Evolutionary conservation across 2,888 invertebrate genomes (phyloP).

Genomic region (Caenorhabditis sp.): DNA sequence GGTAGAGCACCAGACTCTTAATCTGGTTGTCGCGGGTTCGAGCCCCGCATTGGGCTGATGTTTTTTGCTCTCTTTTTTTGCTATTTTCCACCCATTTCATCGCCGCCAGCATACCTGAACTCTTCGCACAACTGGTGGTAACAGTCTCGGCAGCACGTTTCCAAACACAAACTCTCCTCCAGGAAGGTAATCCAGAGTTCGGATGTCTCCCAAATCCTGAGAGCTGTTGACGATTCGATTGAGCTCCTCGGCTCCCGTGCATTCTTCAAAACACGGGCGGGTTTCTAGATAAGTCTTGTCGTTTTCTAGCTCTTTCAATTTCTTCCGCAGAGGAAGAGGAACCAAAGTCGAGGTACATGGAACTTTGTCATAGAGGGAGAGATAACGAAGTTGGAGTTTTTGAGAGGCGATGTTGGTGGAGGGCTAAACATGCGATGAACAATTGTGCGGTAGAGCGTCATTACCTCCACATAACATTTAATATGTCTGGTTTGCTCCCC

Average conservation of each 20-base stretch:
- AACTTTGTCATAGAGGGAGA: conserved; percentile 50
- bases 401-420: not conserved
- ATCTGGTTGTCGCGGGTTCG: conserved; percentile 83
- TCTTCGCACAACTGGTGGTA: conserved; percentile 66
- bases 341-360: conserved; percentile 63
- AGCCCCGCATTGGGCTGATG: conserved; percentile 81
- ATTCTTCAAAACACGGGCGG: conserved; percentile 49
- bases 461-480: conserved; percentile 52
- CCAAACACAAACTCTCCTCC: conserved; percentile 72
- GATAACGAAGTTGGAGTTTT: conserved; percentile 13
- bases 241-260: conserved; percentile 46
- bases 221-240: conserved; percentile 52
- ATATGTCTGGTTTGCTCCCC: conserved; percentile 65
- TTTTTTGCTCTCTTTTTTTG: conserved; percentile 15
- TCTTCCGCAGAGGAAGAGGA: conserved; percentile 60
- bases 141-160: conserved; percentile 66
- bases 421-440: conserved; percentile 21
- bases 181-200: conserved; percentile 68
- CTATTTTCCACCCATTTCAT: not conserved
- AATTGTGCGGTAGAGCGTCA: not conserved
- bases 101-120: conserved; percentile 34
- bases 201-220: conserved; percentile 65
- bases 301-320: conserved; percentile 36
- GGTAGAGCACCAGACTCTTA: conserved; percentile 83
- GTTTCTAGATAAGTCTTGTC: conserved; percentile 40